Conservation (phyloP, 2,888 invertebrate species). For the Siphlonurus alternatus region DNA sequence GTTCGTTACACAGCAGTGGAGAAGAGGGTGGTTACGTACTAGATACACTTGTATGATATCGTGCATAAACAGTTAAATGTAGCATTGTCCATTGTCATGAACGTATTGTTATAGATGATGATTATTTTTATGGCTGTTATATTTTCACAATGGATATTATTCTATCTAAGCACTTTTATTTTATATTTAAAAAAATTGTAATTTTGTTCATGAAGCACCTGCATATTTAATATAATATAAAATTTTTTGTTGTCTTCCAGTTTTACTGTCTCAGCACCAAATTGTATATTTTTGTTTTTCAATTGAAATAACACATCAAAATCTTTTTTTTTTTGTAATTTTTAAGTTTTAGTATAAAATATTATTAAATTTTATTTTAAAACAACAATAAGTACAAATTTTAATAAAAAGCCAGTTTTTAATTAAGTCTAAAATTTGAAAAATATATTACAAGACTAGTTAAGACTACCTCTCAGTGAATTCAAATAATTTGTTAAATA, state of each 20-base stretch:
- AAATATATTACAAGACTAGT: too few relatives aligned
- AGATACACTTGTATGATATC: conserved; percentile 23
- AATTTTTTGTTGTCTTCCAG: neutral
- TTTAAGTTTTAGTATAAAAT: neutral
- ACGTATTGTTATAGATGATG: neutral
- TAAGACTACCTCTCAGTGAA: too few relatives aligned
- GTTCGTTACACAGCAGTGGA: conserved; percentile 29
- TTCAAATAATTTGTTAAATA: too few relatives aligned
- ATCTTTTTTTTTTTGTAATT: neutral
- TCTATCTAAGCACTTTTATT: too few relatives aligned
- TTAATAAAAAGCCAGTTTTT: neutral
- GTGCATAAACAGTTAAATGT: neutral
- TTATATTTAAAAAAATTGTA: too few relatives aligned
- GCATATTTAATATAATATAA: too few relatives aligned
- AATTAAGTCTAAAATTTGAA: too few relatives aligned
- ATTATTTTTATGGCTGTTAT: too few relatives aligned
- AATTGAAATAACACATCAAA: too few relatives aligned
- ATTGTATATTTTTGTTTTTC: neutral
- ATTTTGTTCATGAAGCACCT: too few relatives aligned
- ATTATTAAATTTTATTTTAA: neutral
- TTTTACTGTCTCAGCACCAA: neutral
- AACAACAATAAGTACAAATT: neutral
- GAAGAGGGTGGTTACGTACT: conserved; percentile 24
- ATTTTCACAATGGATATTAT: too few relatives aligned
- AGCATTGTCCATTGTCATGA: neutral